These are phyloP conservation scores for Arge pagana DNA, from an alignment of 2,888 invertebrate species.

Conservation along the genomic window DNA sequence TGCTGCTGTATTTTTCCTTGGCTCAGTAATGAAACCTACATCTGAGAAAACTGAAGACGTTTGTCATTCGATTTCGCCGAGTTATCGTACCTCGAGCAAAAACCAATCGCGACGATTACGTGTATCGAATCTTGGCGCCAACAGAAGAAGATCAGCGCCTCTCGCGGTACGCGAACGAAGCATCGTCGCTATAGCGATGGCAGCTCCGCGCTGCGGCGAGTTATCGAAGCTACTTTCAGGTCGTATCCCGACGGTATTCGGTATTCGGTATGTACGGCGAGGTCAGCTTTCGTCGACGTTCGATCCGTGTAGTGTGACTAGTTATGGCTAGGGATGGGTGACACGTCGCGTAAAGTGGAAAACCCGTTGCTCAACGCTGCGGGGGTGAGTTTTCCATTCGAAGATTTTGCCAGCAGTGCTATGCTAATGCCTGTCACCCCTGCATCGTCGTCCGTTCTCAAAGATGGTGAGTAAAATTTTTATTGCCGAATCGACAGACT, in stretches of 20 bases:
- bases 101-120: too few species aligned
- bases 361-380: conserved; percentile 77
- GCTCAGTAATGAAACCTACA: too few species aligned
- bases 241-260: background rate
- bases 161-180: too few species aligned
- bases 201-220: background rate
- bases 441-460: conserved; percentile 47
- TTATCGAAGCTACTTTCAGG: background rate
- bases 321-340: conserved; percentile 47
- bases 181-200: background rate
- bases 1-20: too few species aligned
- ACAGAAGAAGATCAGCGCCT: too few species aligned
- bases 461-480: conserved; percentile 55
- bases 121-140: too few species aligned
- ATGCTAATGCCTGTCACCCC: conserved; percentile 70
- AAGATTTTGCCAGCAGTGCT: conserved; percentile 74
- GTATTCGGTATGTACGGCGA: too few species aligned
- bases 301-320: background rate
- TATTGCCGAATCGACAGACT: too few species aligned
- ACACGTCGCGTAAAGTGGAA: conserved; percentile 61
- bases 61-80: too few species aligned
- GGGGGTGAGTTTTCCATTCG: conserved; percentile 72
- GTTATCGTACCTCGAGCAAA: too few species aligned
- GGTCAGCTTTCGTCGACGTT: too few species aligned
- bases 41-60: too few species aligned